Conservation (phyloP, 2,797 vertebrate genomes). For the Rachycentron canadum region DNA sequence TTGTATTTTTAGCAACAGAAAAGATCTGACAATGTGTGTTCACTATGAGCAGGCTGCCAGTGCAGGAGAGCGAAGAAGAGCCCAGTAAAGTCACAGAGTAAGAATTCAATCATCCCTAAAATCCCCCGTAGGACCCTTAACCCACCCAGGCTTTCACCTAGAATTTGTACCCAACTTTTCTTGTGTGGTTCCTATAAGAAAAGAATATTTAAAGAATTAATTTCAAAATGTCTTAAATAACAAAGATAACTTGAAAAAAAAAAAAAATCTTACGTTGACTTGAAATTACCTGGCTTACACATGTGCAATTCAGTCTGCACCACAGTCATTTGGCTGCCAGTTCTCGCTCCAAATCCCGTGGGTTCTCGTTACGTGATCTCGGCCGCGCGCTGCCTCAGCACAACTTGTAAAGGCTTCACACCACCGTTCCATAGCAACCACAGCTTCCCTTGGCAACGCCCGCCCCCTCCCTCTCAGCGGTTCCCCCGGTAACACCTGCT, state of each 20-base stretch:
- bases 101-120: conserved; percentile 41
- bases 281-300: too few species aligned
- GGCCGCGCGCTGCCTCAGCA: conserved; percentile 48
- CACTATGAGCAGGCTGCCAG: conserved; percentile 65
- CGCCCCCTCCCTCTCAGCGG: conserved; percentile 51
- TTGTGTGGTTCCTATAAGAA: background rate
- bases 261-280: too few species aligned
- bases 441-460: conserved; percentile 84
- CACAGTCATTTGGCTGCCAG: background rate
- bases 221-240: too few species aligned
- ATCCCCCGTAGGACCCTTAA: conserved; percentile 2
- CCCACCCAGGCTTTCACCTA: background rate
- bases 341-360: conserved; percentile 55
- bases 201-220: too few species aligned
- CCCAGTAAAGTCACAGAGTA: conserved; percentile 59
- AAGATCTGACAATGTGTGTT: conserved; percentile 28
- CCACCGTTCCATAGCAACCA: conserved; percentile 76
- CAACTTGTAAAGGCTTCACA: conserved; percentile 42
- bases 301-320: background rate
- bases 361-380: conserved; percentile 65
- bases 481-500: conserved; percentile 78
- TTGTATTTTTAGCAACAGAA: background rate
- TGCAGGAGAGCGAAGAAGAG: conserved; percentile 73
- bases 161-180: background rate
- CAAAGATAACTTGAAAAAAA: too few species aligned